phyloP scores from a whole-genome alignment of 2,113 vertebrate genomes.

The Pelvicachromis taeniatus region DNA sequence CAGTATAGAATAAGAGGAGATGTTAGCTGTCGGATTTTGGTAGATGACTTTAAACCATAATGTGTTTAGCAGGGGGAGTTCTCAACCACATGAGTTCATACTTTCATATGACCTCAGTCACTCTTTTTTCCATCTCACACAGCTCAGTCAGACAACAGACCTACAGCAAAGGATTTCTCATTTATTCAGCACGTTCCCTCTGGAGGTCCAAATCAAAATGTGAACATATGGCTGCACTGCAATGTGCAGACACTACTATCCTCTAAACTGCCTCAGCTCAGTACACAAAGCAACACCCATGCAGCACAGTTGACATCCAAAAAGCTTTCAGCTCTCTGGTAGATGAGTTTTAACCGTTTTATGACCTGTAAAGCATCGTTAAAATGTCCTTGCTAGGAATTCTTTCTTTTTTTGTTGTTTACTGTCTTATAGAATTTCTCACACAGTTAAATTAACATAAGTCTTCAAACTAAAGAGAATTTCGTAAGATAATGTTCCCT shows the following conservation, averaged over 20 bases:
- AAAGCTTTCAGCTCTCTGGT: constrained; percentile 20
- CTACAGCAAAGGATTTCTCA: constrained; percentile 27
- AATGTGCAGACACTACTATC: constrained; percentile 19
- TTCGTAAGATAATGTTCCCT: neutral
- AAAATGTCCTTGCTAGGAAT: neutral
- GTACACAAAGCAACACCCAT: constrained; percentile 5
- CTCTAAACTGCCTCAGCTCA: constrained; percentile 15
- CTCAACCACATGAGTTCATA: neutral
- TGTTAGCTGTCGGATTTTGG: constrained; percentile 7
- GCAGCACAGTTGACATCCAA: neutral
- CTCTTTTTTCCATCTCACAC: neutral
- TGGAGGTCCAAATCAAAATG: constrained; percentile 31
- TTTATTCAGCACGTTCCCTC: constrained; percentile 14
- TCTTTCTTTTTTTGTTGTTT: neutral
- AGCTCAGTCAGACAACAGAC: constrained; percentile 29
- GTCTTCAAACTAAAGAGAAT: neutral
- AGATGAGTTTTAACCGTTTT: neutral
- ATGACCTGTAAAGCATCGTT: neutral
- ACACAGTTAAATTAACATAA: neutral
- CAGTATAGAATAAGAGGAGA: neutral
- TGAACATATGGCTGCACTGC: constrained; percentile 46
- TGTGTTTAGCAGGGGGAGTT: constrained; percentile 19
- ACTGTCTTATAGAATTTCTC: neutral
- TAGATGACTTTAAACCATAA: constrained; percentile 15
- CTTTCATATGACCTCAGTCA: constrained; percentile 32